These are phyloP conservation scores for Leucophora obtusa DNA, from an alignment of 2,888 invertebrate genomes.

Conservation along the genomic window DNA sequence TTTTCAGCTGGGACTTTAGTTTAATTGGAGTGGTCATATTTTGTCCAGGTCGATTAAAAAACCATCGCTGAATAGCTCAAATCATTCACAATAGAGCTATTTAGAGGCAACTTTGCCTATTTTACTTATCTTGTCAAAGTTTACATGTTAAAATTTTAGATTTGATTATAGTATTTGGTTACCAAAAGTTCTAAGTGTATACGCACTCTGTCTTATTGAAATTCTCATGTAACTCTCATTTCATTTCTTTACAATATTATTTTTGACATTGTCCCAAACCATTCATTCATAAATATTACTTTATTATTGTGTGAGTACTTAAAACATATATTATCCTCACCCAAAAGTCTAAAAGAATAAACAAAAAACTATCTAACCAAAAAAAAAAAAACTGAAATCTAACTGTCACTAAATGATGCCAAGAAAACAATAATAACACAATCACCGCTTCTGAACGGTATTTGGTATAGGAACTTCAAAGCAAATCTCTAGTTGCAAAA, in stretches of 20 bases:
- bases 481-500: conserved; percentile 8
- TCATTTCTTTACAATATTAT: not conserved
- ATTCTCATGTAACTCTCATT: not conserved
- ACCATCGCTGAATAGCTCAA: too few species aligned
- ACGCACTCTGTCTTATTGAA: not conserved
- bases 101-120: too few species aligned
- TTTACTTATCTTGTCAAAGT: too few species aligned
- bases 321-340: conserved; percentile 3
- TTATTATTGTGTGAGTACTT: not conserved
- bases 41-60: too few species aligned
- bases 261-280: conserved; percentile 3
- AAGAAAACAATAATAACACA: conserved; percentile 63
- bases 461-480: conserved; percentile 53
- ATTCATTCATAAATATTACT: conserved; percentile 3
- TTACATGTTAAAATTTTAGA: too few species aligned
- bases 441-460: conserved; percentile 63
- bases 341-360: not conserved
- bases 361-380: conserved; percentile 1
- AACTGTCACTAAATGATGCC: conserved; percentile 61
- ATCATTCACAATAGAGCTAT: too few species aligned
- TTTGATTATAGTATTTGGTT: too few species aligned
- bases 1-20: too few species aligned
- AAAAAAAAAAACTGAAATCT: conserved; percentile 41
- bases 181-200: not conserved
- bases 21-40: too few species aligned